Base-by-base conservation (phyloP, 1,140 invertebrate species). In the Drosophila oshimai region DNA sequence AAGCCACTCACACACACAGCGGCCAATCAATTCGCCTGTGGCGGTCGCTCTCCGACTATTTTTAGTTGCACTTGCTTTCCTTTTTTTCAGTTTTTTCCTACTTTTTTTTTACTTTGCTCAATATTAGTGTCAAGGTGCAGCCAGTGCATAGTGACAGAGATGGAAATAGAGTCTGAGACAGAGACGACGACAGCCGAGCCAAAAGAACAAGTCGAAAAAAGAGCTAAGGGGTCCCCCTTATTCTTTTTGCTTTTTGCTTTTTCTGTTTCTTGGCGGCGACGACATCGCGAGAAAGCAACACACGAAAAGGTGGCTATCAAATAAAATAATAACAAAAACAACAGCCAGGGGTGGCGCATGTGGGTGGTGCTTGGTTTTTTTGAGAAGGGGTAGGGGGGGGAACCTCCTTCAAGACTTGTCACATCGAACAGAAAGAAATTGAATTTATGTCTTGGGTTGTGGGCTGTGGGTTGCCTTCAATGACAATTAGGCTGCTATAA, bases 121-220 rank as follows among this genome's bases (percentile, higher is more conserved):
- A 86, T 80, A 86, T 87, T 75, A 86, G 81, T 87, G 80, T 86
- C 80, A 86, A 86, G 80, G 80, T 86, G 81, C 72, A 87, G 67
- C 50, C 53, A 73, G 55, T 74, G 64, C 70, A 74, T 33, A 54
- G 60, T 72, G 60, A 69, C 37, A 45, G 49, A 57, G 46, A 53
- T 28, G 45, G 39, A 47, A 50, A 49, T 44, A 64, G 26, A 42
- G 22, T 26, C 26, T 28, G 9, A 50, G 57, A 36, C 9, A 49
- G 39, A 45, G 58, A 67, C 31, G 18, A 47, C 18, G 29, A 18
- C 50, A 61, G 46, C 37, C 44, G 58, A 45, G 54, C 53, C 58
- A 62, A 62, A 62, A 62, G 58, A 31, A 65, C 53, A 70, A 83
- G 53, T 65, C 49, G 45, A 77, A 44, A 68, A 67, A 42, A 58